Percentiles rank a stretch among this genome's conserved stretches.
phyloP scores from a whole-genome alignment of 2,113 vertebrate genomes.

The Bubo blakistoni region DNA sequence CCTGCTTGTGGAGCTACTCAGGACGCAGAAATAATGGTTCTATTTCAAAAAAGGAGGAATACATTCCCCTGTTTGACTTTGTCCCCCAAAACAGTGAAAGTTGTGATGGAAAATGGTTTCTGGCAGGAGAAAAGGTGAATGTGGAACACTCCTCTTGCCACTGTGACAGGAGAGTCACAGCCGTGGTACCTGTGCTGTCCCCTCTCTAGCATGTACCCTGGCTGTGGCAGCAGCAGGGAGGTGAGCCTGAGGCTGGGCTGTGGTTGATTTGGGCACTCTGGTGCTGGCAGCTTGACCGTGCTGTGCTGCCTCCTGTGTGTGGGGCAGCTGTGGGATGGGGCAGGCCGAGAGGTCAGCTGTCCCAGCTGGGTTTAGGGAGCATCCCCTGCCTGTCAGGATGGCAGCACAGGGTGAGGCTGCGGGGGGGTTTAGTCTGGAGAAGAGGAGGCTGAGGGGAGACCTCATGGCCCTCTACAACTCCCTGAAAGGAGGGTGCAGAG shows the following conservation, averaged over 20 bases:
- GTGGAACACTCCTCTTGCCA: background rate
- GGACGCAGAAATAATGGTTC: background rate
- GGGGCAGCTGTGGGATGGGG: background rate
- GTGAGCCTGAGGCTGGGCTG: background rate
- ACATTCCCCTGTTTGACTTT: background rate
- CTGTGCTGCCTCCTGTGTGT: background rate
- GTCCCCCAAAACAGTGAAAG: background rate
- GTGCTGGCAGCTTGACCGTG: background rate
- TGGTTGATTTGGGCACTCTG: background rate
- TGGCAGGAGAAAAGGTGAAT: background rate
- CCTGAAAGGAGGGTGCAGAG: too few species aligned
- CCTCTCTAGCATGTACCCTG: fast-evolving
- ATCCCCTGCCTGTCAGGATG: background rate
- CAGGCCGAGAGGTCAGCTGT: background rate
- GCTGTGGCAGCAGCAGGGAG: background rate
- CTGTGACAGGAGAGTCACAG: background rate
- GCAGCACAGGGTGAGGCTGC: background rate
- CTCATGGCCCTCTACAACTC: too few species aligned
- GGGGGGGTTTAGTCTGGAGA: too few species aligned
- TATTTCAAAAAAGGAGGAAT: background rate
- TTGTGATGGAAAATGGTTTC: background rate
- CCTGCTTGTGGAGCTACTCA: background rate
- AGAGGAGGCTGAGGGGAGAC: too few species aligned
- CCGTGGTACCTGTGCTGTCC: too few species aligned
- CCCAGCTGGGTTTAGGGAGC: background rate